phyloP scores from a whole-genome alignment of 2,888 invertebrate species.

The Pedicia rivosa region DNA sequence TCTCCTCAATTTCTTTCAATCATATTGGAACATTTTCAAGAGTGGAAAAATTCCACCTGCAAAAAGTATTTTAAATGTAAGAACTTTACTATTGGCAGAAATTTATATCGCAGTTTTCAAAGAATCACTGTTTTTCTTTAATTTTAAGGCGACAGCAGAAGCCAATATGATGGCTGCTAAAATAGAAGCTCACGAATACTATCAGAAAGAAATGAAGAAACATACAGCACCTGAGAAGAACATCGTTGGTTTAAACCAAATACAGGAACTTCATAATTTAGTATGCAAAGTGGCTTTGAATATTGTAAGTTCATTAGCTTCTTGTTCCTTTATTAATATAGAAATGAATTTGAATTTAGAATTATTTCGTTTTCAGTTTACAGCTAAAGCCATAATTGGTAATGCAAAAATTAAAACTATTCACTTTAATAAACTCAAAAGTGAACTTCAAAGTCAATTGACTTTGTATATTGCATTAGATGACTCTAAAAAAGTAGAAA shows the following conservation, averaged over 20 bases:
- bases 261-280: neutral
- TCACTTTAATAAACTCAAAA: neutral
- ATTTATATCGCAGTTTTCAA: no score
- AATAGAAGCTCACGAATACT: constrained; percentile 6
- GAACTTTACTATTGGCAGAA: no score
- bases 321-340: no score
- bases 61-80: constrained; percentile 7
- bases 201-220: neutral
- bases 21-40: constrained; percentile 7
- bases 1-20: constrained; percentile 2
- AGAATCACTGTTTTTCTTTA: no score
- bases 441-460: neutral
- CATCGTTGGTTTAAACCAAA: neutral
- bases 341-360: neutral
- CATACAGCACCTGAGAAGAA: neutral
- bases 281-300: neutral
- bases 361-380: neutral
- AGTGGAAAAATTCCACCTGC: constrained; percentile 6
- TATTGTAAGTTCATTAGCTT: neutral
- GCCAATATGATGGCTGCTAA: constrained; percentile 3
- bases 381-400: constrained; percentile 1
- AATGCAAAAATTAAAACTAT: neutral
- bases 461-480: neutral
- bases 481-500: neutral
- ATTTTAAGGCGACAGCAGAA: constrained; percentile 5